Conservation (phyloP, 1,140 invertebrate genomes). For the Drosophila nigrodunni region DNA sequence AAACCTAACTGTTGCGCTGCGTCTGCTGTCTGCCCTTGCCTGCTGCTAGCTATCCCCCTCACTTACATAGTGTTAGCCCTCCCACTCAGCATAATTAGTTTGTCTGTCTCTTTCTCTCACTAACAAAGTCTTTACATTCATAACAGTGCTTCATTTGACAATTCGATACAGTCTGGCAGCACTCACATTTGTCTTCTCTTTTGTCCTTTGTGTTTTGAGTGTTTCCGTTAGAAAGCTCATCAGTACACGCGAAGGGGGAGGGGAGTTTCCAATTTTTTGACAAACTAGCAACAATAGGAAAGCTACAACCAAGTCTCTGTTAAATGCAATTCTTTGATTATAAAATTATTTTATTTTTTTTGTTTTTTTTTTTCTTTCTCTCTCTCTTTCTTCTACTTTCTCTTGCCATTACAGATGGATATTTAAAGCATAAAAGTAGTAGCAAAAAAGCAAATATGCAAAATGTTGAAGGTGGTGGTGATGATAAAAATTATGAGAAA, state of each 20-base stretch:
- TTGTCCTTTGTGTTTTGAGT: not conserved
- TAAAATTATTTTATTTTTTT: conserved; percentile 53
- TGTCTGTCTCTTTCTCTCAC: not conserved
- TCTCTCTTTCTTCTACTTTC: conserved; percentile 44
- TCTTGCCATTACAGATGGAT: conserved; percentile 69
- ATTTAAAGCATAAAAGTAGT: conserved; percentile 67
- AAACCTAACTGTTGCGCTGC: conserved; percentile 15
- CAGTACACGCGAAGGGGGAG: not conserved
- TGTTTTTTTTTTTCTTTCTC: conserved; percentile 52
- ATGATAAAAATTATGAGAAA: conserved; percentile 36
- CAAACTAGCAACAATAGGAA: not conserved
- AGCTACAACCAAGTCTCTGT: conserved; percentile 16
- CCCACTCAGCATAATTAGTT: not conserved
- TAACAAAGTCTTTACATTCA: not conserved
- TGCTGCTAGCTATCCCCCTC: conserved; percentile 32
- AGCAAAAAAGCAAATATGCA: conserved; percentile 54
- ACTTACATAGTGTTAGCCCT: not conserved
- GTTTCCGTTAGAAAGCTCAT: not conserved
- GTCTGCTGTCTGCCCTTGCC: conserved; percentile 36
- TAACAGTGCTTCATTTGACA: not conserved
- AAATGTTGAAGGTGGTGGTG: conserved; percentile 33
- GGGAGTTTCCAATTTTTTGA: not conserved
- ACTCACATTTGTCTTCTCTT: not conserved
- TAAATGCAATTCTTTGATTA: conserved; percentile 44
- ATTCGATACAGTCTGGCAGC: conserved; percentile 16